Percentiles rank a stretch among this genome's conserved stretches.
phyloP scores from a whole-genome alignment of 2,888 invertebrate genomes.

The Cabera pusaria region DNA sequence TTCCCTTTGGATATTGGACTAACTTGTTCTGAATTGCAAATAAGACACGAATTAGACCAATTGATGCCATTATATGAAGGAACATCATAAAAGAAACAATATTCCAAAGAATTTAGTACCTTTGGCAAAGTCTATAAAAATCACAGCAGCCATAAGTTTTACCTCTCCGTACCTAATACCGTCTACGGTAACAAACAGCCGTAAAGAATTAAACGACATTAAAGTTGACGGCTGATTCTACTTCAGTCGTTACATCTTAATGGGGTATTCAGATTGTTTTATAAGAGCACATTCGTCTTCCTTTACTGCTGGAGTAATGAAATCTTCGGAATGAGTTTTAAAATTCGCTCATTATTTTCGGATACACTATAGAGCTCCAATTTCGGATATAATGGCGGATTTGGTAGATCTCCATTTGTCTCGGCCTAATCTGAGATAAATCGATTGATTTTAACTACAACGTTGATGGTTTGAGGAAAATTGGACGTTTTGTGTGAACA shows the following conservation, averaged over 20 bases:
- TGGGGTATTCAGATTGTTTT: constrained; percentile 30
- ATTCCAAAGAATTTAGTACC: too few species aligned
- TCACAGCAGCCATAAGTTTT: constrained; percentile 2
- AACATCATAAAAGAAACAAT: too few species aligned
- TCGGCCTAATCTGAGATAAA: constrained; percentile 14
- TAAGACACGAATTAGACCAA: too few species aligned
- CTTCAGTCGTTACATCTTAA: constrained; percentile 24
- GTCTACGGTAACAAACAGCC: constrained; percentile 13
- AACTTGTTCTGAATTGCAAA: too few species aligned
- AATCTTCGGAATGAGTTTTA: constrained; percentile 24
- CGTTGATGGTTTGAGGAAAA: not conserved
- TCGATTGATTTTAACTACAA: constrained; percentile 13
- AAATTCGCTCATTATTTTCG: constrained; percentile 27
- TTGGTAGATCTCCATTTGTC: constrained; percentile 13
- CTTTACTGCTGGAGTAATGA: constrained; percentile 32
- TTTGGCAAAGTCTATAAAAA: too few species aligned
- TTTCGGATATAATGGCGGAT: constrained; percentile 17
- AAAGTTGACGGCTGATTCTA: constrained; percentile 24
- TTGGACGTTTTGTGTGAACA: too few species aligned
- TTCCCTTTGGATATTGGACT: too few species aligned
- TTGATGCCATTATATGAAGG: too few species aligned
- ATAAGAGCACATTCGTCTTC: constrained; percentile 30
- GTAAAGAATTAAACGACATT: constrained; percentile 30
- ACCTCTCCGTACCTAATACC: constrained; percentile 8
- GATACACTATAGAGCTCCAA: constrained; percentile 19